Evolutionary conservation across 2,113 vertebrate genomes (phyloP).

Genomic region (Oryctolagus cuniculus): DNA sequence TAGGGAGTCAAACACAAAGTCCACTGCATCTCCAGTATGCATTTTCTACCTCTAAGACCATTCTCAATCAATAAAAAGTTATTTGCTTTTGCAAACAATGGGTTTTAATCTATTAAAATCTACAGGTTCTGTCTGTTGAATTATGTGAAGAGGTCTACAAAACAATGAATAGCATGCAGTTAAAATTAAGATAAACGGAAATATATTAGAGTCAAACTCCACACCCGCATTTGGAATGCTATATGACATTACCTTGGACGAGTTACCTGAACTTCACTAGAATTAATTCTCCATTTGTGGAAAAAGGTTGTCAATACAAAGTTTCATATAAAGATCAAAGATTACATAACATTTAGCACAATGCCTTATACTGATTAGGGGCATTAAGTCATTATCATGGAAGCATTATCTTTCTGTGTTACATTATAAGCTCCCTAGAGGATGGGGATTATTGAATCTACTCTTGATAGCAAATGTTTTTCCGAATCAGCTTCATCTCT

Average conservation of each 20-base stretch:
- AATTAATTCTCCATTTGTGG: neutral
- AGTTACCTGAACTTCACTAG: neutral
- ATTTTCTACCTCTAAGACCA: neutral
- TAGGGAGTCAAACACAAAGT: neutral
- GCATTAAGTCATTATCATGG: neutral
- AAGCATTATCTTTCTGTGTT: neutral
- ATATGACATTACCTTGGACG: neutral
- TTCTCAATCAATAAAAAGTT: neutral
- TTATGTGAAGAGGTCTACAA: neutral
- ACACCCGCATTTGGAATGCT: neutral
- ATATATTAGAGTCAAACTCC: neutral
- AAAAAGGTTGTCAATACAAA: neutral
- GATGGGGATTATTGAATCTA: neutral
- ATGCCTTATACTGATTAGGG: neutral
- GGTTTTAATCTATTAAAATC: neutral
- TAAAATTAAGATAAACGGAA: neutral
- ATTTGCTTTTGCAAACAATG: neutral
- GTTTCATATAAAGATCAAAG: neutral
- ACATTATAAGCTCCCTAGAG: neutral
- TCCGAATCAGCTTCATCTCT: neutral
- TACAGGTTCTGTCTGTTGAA: neutral
- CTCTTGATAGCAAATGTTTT: neutral
- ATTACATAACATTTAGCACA: neutral
- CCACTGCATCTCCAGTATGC: neutral
- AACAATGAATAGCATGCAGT: neutral